A percentile compares a stretch with the other conserved stretches of the same genome.
Evolutionary conservation across 2,797 vertebrate genomes (phyloP).

Genomic region (Chromis chromis): DNA sequence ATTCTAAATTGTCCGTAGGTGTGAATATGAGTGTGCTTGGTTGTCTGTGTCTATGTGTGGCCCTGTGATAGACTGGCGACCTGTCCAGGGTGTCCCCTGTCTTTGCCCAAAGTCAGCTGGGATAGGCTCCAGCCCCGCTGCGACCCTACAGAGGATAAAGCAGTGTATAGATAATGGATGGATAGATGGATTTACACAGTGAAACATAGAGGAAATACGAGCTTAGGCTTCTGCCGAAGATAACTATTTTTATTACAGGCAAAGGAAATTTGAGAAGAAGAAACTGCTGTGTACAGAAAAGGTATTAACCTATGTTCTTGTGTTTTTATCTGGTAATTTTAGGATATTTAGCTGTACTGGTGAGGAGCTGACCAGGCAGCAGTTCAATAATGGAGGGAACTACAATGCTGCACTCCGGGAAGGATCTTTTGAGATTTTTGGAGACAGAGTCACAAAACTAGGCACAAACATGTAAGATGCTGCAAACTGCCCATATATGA

Average conservation of each 20-base stretch:
- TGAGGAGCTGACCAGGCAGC: constrained; percentile 87
- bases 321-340: constrained; percentile 36
- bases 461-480: constrained; percentile 94
- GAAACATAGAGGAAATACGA: constrained; percentile 17
- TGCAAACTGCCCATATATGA: not conserved
- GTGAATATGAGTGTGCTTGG: too few species aligned
- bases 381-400: constrained; percentile 90
- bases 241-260: not conserved
- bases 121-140: too few species aligned
- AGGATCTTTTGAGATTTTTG: constrained; percentile 94
- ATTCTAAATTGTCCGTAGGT: too few species aligned
- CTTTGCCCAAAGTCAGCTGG: too few species aligned
- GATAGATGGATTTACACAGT: not conserved
- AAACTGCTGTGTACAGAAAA: not conserved
- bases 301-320: not conserved
- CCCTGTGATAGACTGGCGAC: too few species aligned
- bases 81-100: too few species aligned
- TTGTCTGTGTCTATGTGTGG: too few species aligned
- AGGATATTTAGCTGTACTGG: constrained; percentile 91
- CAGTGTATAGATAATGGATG: too few species aligned
- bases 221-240: not conserved
- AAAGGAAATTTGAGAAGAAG: not conserved
- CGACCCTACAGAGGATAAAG: too few species aligned
- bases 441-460: constrained; percentile 94
- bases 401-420: constrained; percentile 88